Percentiles rank a stretch among this genome's conserved stretches.
Conservation (phyloP, 2,797 vertebrate genomes). For the Chloroceryle amazona region DNA sequence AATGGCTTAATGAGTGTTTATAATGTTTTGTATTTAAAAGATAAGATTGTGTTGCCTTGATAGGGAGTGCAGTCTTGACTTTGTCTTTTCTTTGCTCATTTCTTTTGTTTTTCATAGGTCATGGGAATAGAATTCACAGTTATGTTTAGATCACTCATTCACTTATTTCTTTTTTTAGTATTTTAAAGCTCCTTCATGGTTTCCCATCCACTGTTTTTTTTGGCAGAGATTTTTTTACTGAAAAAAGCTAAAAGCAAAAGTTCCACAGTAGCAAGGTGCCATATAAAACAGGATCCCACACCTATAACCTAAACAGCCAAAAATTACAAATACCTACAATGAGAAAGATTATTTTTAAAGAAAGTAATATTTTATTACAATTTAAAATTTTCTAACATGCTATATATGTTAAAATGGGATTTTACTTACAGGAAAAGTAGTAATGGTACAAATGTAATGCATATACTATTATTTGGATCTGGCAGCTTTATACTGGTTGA, state of each 20-base stretch:
- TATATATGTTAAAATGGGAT: slow-evolving; percentile 51
- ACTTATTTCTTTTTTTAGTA: slow-evolving; percentile 73
- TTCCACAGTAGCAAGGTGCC: slow-evolving; percentile 76
- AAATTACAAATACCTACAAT: slow-evolving; percentile 76
- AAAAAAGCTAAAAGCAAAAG: slow-evolving; percentile 67
- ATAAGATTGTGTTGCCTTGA: background rate
- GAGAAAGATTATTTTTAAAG: slow-evolving; percentile 72
- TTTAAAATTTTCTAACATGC: slow-evolving; percentile 55
- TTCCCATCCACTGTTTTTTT: slow-evolving; percentile 78
- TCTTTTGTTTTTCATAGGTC: slow-evolving; percentile 50
- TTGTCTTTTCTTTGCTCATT: background rate
- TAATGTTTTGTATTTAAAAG: slow-evolving; percentile 27
- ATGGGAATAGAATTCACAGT: slow-evolving; percentile 73
- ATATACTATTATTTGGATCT: slow-evolving; percentile 9
- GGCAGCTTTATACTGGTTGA: slow-evolving; percentile 20
- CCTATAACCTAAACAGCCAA: slow-evolving; percentile 71
- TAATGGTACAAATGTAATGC: background rate
- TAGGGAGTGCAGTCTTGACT: slow-evolving; percentile 3
- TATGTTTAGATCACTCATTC: slow-evolving; percentile 76
- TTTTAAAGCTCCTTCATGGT: slow-evolving; percentile 76
- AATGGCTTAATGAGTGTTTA: slow-evolving; percentile 4
- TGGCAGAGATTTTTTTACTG: slow-evolving; percentile 67
- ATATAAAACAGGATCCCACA: slow-evolving; percentile 83
- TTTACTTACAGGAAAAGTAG: slow-evolving; percentile 45
- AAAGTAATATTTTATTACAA: slow-evolving; percentile 63